Percentiles rank a stretch among this genome's conserved stretches.
These are phyloP conservation scores for Myrmophylax atrothorax DNA, from an alignment of 2,113 vertebrate genomes.

Conservation along the genomic window DNA sequence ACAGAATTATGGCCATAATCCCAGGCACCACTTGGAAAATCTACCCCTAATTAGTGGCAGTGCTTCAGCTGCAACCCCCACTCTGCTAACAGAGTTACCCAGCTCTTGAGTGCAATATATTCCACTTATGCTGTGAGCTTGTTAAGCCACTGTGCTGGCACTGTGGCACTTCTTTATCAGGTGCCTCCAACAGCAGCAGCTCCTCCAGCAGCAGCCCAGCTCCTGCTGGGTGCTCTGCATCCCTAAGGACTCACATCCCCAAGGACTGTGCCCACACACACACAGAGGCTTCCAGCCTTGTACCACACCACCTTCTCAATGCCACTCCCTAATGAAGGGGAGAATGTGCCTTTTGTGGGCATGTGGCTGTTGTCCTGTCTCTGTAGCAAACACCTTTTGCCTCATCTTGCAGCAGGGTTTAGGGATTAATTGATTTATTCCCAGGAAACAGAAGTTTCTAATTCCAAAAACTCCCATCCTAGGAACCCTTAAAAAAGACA, in stretches of 20 bases:
- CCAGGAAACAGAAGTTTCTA: background rate
- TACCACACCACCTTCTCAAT: background rate
- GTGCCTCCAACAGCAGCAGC: background rate
- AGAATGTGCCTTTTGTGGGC: background rate
- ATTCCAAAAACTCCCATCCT: background rate
- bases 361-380: background rate
- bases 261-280: background rate
- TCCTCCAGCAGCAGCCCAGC: background rate
- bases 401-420: background rate
- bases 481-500: background rate
- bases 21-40: constrained; percentile 9
- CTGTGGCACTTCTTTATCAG: background rate
- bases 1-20: constrained; percentile 18
- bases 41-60: constrained; percentile 14
- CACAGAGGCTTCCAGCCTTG: background rate
- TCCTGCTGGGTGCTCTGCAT: background rate
- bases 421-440: background rate
- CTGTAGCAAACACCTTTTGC: background rate
- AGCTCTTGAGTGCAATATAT: constrained; percentile 8
- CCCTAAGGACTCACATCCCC: fast-evolving
- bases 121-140: constrained; percentile 36
- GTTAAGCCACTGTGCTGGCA: constrained; percentile 15
- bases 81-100: constrained; percentile 27
- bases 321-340: background rate
- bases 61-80: background rate